These are phyloP conservation scores for Chiloscyllium punctatum DNA, from an alignment of 2,797 vertebrate species.

Conservation along the genomic window DNA sequence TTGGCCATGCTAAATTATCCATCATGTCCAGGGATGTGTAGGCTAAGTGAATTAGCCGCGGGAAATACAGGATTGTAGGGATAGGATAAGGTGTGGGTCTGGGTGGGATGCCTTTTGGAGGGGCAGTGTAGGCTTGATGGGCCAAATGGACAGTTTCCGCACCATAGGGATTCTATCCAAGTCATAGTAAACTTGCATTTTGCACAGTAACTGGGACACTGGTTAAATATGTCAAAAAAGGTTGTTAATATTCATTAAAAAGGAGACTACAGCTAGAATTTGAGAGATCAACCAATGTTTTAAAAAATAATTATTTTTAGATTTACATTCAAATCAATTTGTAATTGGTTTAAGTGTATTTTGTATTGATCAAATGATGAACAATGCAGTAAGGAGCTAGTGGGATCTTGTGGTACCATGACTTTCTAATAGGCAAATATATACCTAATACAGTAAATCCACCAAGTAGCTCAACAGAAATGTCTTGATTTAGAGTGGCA, in stretches of 20 bases:
- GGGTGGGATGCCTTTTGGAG: too few species aligned
- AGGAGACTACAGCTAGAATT: not conserved
- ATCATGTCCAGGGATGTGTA: too few species aligned
- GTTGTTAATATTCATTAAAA: not conserved
- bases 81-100: too few species aligned
- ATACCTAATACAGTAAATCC: not conserved
- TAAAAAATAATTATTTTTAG: not conserved
- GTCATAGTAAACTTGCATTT: not conserved
- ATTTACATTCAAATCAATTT: not conserved
- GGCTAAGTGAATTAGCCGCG: too few species aligned
- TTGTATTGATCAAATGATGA: not conserved
- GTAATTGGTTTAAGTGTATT: not conserved
- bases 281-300: not conserved
- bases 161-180: not conserved
- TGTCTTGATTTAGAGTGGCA: not conserved
- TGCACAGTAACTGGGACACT: not conserved
- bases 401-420: not conserved
- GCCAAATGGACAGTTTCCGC: too few species aligned
- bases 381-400: not conserved
- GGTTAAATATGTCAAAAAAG: not conserved
- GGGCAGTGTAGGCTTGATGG: too few species aligned
- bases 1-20: too few species aligned
- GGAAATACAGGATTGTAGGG: too few species aligned
- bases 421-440: not conserved
- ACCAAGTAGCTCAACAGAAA: not conserved